These are phyloP conservation scores for Ameiurus melas DNA, from an alignment of 2,113 vertebrate genomes.

Conservation along the genomic window DNA sequence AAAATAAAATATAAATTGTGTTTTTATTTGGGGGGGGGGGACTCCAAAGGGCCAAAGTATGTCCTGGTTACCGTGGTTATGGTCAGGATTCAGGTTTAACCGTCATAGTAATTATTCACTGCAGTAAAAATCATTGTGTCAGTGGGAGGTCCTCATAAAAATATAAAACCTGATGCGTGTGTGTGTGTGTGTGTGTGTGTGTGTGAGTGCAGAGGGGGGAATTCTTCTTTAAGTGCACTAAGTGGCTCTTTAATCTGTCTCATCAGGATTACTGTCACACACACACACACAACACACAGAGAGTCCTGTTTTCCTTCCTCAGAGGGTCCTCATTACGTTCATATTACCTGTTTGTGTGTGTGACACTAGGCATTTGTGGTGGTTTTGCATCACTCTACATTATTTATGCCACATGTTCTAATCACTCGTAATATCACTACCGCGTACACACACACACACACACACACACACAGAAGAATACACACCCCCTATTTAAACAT, in stretches of 20 bases:
- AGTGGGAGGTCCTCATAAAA: not conserved
- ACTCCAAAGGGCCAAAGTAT: not conserved
- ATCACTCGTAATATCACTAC: no score
- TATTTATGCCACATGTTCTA: not conserved
- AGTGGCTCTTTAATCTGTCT: constrained; percentile 11
- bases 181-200: not conserved
- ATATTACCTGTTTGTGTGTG: not conserved
- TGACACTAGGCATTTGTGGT: not conserved
- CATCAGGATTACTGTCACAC: constrained; percentile 28
- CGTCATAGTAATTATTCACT: no score
- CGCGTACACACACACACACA: not conserved
- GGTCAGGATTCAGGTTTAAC: not conserved
- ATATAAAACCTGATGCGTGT: not conserved
- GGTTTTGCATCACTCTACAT: not conserved
- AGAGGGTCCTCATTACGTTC: not conserved
- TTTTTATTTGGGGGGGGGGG: not conserved
- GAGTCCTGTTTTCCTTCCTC: not conserved
- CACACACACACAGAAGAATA: not conserved
- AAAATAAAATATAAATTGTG: not conserved
- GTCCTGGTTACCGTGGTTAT: no score
- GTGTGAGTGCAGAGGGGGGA: not conserved
- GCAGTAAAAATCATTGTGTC: not conserved
- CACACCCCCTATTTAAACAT: not conserved
- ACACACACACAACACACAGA: constrained; percentile 28
- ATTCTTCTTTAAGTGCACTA: not conserved